phyloP scores from a whole-genome alignment of 2,113 vertebrate genomes.

The Percopsis transmontana region DNA sequence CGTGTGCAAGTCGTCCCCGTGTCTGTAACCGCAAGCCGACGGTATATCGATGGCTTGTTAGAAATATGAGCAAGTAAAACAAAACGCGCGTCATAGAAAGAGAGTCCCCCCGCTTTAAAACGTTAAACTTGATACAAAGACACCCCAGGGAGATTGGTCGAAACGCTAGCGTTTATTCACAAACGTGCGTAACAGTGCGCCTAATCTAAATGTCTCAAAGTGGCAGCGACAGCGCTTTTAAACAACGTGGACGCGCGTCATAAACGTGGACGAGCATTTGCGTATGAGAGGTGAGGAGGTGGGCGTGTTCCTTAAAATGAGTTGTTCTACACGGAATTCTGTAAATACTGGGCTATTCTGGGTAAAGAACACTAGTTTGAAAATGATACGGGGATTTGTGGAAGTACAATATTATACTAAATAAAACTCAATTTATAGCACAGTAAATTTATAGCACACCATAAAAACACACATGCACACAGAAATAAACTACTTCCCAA shows the following conservation, averaged over 20 bases:
- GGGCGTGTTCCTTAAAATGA: background rate
- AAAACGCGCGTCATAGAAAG: too few species aligned
- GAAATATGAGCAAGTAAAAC: too few species aligned
- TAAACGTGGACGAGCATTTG: slow-evolving; percentile 43
- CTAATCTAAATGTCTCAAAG: slow-evolving; percentile 10
- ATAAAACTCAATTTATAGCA: too few species aligned
- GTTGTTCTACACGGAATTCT: too few species aligned
- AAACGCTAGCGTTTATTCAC: background rate
- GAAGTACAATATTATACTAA: too few species aligned
- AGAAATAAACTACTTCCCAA: background rate
- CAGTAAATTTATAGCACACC: background rate
- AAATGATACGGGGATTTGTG: too few species aligned
- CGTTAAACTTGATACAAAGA: background rate
- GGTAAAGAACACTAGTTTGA: too few species aligned
- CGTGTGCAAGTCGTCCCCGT: slow-evolving; percentile 14
- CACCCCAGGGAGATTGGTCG: background rate
- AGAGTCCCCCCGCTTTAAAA: too few species aligned
- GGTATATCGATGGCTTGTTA: too few species aligned
- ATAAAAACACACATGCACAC: background rate
- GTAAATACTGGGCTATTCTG: too few species aligned
- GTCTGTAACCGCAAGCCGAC: too few species aligned
- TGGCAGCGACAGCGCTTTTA: slow-evolving; percentile 35
- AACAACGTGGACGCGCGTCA: slow-evolving; percentile 55
- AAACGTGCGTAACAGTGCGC: background rate
- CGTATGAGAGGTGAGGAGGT: slow-evolving; percentile 20